Conservation (phyloP, 2,797 vertebrate species). For the Dryobates pubescens region DNA sequence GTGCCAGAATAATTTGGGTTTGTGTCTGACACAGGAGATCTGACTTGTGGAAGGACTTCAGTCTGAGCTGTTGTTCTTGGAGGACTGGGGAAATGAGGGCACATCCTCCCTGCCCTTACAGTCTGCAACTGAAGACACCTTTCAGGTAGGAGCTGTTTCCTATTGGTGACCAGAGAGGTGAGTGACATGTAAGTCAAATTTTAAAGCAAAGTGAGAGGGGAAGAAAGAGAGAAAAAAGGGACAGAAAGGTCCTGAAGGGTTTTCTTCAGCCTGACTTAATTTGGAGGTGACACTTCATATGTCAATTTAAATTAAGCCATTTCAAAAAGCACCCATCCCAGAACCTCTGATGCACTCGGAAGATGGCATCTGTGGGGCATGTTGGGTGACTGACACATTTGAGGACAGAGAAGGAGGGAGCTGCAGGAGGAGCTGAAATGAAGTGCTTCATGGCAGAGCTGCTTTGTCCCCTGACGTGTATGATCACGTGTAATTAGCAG, state of each 20-base stretch:
- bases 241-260: conserved; percentile 29
- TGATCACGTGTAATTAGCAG: background rate
- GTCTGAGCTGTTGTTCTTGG: background rate
- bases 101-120: background rate
- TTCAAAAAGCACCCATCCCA: background rate
- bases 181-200: background rate
- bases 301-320: conserved; percentile 42
- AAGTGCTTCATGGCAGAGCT: background rate
- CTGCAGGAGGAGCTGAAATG: background rate
- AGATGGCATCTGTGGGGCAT: background rate
- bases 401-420: background rate
- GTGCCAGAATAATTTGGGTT: conserved; percentile 51
- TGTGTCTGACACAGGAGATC: conserved; percentile 37
- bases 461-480: background rate
- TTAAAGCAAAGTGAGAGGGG: background rate
- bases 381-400: background rate
- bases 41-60: conserved; percentile 18
- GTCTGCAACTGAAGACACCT: background rate
- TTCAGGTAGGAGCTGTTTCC: background rate
- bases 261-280: conserved; percentile 49
- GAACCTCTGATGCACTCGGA: background rate
- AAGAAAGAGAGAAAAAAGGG: background rate
- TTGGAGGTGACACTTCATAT: conserved; percentile 41
- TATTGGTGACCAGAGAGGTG: background rate
- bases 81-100: background rate